A percentile compares a stretch with the other conserved stretches of the same genome.
Conservation (phyloP, 2,888 invertebrate genomes). For the Octonoba sinensis region DNA sequence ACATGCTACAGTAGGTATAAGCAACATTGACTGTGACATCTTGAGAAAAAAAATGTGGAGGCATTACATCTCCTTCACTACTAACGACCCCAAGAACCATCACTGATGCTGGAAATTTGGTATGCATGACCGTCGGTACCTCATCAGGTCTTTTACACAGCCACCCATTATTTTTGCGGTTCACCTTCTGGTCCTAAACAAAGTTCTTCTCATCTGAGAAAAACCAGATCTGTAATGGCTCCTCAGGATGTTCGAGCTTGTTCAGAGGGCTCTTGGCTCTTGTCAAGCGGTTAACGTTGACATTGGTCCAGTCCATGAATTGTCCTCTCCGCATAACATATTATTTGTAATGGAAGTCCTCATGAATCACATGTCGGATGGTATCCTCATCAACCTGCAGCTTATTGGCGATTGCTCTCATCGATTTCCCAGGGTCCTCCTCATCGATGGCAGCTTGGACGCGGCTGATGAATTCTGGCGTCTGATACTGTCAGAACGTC, state of each 20-base stretch:
- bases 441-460: neutral
- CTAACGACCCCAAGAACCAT: constrained; percentile 2
- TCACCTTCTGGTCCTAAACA: constrained; percentile 2
- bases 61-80: neutral
- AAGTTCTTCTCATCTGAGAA: no score
- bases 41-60: neutral
- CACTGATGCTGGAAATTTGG: constrained; percentile 12
- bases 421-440: neutral
- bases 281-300: neutral
- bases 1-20: neutral
- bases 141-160: neutral
- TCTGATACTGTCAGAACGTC: neutral
- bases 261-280: constrained; percentile 7
- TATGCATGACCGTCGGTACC: neutral
- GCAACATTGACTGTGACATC: neutral
- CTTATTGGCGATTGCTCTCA: constrained; percentile 1
- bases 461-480: neutral
- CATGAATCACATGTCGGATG: neutral
- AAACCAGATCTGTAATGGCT: neutral
- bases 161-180: constrained; percentile 6
- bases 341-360: neutral
- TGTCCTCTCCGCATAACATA: neutral
- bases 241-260: constrained; percentile 2
- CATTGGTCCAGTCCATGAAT: neutral
- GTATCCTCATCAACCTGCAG: neutral